Percentiles rank a stretch among this genome's conserved stretches.
Evolutionary conservation across 2,888 invertebrate species (phyloP).

Genomic region (Heliconius ismenius): DNA sequence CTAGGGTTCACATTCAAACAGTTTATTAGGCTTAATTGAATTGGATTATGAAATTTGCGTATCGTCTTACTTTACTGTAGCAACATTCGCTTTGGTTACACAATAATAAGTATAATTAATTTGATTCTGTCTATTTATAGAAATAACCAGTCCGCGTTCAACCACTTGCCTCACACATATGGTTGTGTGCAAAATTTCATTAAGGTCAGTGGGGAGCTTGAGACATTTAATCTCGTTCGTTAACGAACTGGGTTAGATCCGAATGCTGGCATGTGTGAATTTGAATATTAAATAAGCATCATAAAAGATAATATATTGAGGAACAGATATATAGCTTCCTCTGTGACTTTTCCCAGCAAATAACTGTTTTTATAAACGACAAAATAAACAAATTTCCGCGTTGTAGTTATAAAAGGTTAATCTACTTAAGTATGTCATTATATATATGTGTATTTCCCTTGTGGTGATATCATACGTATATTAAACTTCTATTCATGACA

Average conservation of each 20-base stretch:
- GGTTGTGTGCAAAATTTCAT: slow-evolving; percentile 39
- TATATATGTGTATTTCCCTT: background rate
- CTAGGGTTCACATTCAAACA: slow-evolving; percentile 19
- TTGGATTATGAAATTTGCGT: slow-evolving; percentile 32
- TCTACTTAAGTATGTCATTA: slow-evolving; percentile 3
- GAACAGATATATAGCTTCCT: slow-evolving; percentile 36
- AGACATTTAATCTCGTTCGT: slow-evolving; percentile 39
- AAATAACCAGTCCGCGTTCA: slow-evolving; percentile 31
- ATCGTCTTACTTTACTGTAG: slow-evolving; percentile 22
- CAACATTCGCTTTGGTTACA: slow-evolving; percentile 31
- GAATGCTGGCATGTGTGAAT: slow-evolving; percentile 42
- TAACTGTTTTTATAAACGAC: slow-evolving; percentile 34
- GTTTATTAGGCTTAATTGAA: slow-evolving; percentile 14
- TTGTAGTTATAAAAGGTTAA: slow-evolving; percentile 23
- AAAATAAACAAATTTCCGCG: slow-evolving; percentile 24
- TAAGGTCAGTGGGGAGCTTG: slow-evolving; percentile 39
- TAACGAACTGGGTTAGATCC: slow-evolving; percentile 37
- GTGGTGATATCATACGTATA: background rate
- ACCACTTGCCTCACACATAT: slow-evolving; percentile 34
- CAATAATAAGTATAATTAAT: slow-evolving; percentile 34
- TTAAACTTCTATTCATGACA: background rate
- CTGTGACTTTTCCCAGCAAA: slow-evolving; percentile 41
- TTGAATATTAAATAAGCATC: slow-evolving; percentile 40
- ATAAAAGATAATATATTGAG: slow-evolving; percentile 48
- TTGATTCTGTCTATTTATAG: slow-evolving; percentile 29